A percentile compares a stretch with the other conserved stretches of the same genome.
Conservation (phyloP, 2,113 vertebrate genomes). For the Microcebus jonahi region DNA sequence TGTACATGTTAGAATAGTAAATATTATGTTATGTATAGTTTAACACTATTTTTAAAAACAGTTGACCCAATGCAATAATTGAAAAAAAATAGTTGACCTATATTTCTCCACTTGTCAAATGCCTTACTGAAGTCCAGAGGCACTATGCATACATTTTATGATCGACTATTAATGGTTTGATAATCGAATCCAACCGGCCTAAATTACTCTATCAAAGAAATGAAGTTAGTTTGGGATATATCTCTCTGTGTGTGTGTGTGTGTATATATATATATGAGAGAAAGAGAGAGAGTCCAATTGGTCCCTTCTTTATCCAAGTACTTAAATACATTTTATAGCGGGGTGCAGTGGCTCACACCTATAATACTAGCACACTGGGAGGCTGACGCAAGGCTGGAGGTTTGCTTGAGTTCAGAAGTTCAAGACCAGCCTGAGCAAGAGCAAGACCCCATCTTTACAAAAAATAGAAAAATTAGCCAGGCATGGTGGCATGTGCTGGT, state of each 20-base stretch:
- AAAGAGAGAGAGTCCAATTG: not conserved
- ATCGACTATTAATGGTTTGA: not conserved
- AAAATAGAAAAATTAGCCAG: too few species aligned
- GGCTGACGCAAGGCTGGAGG: too few species aligned
- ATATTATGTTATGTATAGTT: not conserved
- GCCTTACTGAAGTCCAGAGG: not conserved
- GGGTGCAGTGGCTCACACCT: too few species aligned
- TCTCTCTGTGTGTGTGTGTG: too few species aligned
- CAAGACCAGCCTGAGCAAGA: too few species aligned
- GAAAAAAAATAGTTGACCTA: not conserved
- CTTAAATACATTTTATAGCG: not conserved
- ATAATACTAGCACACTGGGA: too few species aligned
- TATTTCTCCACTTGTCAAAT: constrained; percentile 2
- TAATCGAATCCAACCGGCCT: not conserved
- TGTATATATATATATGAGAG: not conserved
- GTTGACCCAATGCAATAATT: not conserved
- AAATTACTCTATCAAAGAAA: not conserved
- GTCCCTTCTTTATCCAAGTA: not conserved
- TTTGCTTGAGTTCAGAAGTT: too few species aligned
- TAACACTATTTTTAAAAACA: not conserved
- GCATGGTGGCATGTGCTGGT: too few species aligned
- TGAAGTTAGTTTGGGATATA: not conserved
- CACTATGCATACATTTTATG: not conserved
- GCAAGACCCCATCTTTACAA: too few species aligned
- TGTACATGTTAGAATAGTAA: not conserved